These are phyloP conservation scores for Rhea pennata DNA, from an alignment of 2,113 vertebrate species.

Conservation along the genomic window DNA sequence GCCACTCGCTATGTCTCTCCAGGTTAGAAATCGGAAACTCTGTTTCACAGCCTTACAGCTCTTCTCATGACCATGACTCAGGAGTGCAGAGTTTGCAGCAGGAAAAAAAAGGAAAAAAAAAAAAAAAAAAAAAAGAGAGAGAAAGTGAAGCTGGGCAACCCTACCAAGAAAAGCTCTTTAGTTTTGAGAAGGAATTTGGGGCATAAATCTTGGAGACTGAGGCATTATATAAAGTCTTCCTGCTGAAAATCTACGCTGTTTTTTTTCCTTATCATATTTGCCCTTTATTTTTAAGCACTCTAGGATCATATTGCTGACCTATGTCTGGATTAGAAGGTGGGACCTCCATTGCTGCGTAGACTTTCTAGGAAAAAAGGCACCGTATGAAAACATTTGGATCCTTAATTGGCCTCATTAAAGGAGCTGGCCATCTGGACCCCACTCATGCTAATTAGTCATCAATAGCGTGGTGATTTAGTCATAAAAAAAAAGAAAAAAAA, in stretches of 20 bases:
- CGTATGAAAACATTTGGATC: conserved; percentile 2
- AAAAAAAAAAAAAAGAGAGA: background rate
- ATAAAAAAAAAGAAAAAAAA: background rate
- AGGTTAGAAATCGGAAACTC: conserved; percentile 57
- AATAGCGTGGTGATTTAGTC: background rate
- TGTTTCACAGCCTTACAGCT: conserved; percentile 18
- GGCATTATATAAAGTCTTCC: background rate
- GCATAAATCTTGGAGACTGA: background rate
- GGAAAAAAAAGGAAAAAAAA: background rate
- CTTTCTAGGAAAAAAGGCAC: conserved; percentile 60
- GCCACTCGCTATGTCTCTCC: conserved; percentile 29
- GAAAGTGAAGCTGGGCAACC: background rate
- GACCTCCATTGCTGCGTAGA: background rate
- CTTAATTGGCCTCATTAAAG: conserved; percentile 57
- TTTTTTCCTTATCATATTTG: background rate
- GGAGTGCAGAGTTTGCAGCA: background rate
- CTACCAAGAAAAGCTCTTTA: background rate
- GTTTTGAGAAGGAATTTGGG: background rate
- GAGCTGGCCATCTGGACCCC: conserved; percentile 21
- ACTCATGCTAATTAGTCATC: conserved; percentile 59
- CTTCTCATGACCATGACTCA: conserved; percentile 59
- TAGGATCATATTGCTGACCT: background rate
- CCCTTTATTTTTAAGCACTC: background rate
- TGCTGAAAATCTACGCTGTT: background rate
- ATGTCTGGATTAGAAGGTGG: background rate